Evolutionary conservation across 2,888 invertebrate species (phyloP).

Genomic region (Melinaea marsaeus): DNA sequence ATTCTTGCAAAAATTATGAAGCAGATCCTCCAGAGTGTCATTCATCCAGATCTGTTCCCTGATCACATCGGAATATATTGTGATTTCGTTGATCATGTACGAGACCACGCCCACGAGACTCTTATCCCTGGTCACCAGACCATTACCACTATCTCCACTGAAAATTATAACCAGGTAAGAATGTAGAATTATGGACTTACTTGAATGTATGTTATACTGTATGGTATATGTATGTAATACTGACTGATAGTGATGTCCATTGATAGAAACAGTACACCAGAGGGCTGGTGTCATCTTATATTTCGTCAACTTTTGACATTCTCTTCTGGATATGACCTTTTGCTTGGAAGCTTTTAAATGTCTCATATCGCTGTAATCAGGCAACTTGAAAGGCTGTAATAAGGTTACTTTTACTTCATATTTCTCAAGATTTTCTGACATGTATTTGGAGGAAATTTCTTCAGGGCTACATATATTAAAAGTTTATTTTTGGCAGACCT

Average conservation of each 20-base stretch:
- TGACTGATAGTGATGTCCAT: constrained; percentile 26
- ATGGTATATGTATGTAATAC: background rate
- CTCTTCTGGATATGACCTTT: background rate
- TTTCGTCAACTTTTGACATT: constrained; percentile 14
- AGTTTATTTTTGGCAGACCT: too few species aligned
- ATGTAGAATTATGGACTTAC: background rate
- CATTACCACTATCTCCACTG: constrained; percentile 37
- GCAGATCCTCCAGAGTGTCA: background rate
- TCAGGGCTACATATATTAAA: too few species aligned
- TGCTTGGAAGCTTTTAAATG: constrained; percentile 21
- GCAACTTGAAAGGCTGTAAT: constrained; percentile 16
- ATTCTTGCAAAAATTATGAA: background rate
- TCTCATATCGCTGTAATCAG: constrained; percentile 24
- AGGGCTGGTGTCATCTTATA: constrained; percentile 10
- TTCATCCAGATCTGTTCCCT: constrained; percentile 10
- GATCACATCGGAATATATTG: constrained; percentile 27
- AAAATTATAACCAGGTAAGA: constrained; percentile 7
- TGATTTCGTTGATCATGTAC: constrained; percentile 25
- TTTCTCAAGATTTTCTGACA: too few species aligned
- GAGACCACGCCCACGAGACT: constrained; percentile 32
- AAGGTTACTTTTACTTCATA: too few species aligned
- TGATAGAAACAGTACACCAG: constrained; percentile 20
- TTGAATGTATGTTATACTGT: too few species aligned
- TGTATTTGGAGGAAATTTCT: too few species aligned
- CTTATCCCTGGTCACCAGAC: constrained; percentile 23